Base-by-base conservation (phyloP, 1,140 invertebrate species). In the Polypedilum vanderplanki region DNA sequence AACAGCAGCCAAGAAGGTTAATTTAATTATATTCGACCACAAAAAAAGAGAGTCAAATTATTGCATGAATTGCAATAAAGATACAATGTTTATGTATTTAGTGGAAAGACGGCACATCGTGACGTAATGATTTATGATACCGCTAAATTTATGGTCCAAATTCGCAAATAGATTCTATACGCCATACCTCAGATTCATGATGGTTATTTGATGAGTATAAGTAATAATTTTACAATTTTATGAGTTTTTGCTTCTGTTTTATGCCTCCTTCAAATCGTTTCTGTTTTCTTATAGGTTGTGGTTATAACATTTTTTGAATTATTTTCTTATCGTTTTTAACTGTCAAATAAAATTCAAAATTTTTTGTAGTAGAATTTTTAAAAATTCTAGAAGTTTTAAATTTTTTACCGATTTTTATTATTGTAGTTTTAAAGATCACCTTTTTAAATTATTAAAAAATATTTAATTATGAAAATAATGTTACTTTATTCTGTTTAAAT, bases 21-120 rank as follows among this genome's bases (percentile, higher is more conserved):
- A 70, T 70, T 70, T 70, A 70, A 70, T 70, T 70, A 70, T 70
- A 70, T 70, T 70, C 12, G n/a, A 57, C 46, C 46, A n/a, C 46
- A 57, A 57, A 57, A n/a, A 33, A 33, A 33, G 24, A 33, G 24
- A 33, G 24, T 33, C 24, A 33, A 33, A 57, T n/a, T 57, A 57
- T 57, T 57, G 46, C 46, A 57, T 57, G 46, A 57, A 57, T 18
- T 70, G 65, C 65, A 70, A 70, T 70, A 70, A 70, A 70, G 15
- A 18, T 20, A 22, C 65, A 70, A 70, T 18, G 17, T 70, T 70
- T 70, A 70, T 70, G 65, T 70, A 20, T n/a, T n/a, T n/a, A 57
- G 46, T 15, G 46, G n/a, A 57, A 57, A 57, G n/a, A 57, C 12
- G 3, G 41, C 41, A 57, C 5, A 18, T 10, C 17, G 20, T 70